phyloP scores from a whole-genome alignment of 1,140 invertebrate species.

The Dendrolimus punctatus region DNA sequence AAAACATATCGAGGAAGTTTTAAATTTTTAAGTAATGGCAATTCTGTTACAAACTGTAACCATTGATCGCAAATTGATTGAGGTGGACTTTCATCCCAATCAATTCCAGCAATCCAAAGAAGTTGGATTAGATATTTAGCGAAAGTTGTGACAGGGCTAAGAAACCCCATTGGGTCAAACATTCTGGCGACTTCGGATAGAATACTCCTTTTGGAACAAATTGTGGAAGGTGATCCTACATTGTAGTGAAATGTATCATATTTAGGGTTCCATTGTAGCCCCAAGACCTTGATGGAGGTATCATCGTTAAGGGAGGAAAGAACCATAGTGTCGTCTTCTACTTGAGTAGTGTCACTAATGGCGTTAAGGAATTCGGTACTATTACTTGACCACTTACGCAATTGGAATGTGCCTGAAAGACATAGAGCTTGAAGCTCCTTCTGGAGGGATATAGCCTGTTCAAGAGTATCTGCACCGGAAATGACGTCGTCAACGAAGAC shows the following conservation, averaged over 20 bases:
- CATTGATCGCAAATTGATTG: conserved; percentile 1
- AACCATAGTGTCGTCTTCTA: background rate
- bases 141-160: conserved; percentile 16
- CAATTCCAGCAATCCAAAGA: conserved; percentile 14
- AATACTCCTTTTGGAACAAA: conserved; percentile 16
- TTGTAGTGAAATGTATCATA: background rate
- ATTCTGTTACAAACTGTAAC: conserved; percentile 5
- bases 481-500: conserved; percentile 6
- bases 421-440: background rate
- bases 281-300: background rate
- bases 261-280: conserved; percentile 5
- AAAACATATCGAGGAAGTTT: conserved; percentile 6
- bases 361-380: background rate
- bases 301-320: conserved; percentile 5
- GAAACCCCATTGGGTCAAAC: conserved; percentile 22
- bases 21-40: conserved; percentile 1
- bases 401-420: conserved; percentile 1
- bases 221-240: background rate
- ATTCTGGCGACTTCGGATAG: conserved; percentile 20
- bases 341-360: too few relatives aligned
- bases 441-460: background rate
- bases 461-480: background rate
- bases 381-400: conserved; percentile 9
- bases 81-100: conserved; percentile 16
- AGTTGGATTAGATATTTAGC: conserved; percentile 24